phyloP scores from a whole-genome alignment of 2,113 vertebrate species.

The Caranx melampygus region DNA sequence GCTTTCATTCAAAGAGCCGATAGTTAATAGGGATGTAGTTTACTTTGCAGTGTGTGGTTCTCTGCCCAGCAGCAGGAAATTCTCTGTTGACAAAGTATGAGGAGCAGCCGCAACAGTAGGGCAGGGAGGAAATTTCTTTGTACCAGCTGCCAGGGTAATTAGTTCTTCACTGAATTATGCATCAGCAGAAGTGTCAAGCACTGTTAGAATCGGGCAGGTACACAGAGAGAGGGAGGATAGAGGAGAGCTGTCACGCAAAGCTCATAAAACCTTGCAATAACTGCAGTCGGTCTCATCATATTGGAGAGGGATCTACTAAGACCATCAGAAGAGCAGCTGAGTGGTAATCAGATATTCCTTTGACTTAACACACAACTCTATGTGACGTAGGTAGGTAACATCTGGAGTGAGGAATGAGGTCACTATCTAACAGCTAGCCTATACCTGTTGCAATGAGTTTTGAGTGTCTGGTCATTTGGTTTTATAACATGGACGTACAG shows the following conservation, averaged over 20 bases:
- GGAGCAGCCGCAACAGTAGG: constrained; percentile 65
- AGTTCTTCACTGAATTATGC: constrained; percentile 83
- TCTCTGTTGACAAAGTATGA: constrained; percentile 69
- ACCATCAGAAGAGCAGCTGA: constrained; percentile 31
- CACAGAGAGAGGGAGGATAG: constrained; percentile 64
- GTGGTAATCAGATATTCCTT: constrained; percentile 11
- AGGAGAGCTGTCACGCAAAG: constrained; percentile 65
- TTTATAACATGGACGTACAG: no score
- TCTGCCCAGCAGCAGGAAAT: constrained; percentile 67
- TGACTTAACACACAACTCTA: neutral
- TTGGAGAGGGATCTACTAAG: constrained; percentile 28
- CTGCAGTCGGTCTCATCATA: constrained; percentile 39
- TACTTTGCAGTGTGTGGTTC: constrained; percentile 54
- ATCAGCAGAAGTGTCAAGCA: constrained; percentile 77
- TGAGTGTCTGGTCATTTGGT: neutral
- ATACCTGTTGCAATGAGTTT: neutral
- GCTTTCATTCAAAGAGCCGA: constrained; percentile 34
- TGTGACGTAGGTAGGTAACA: neutral
- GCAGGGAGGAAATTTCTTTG: constrained; percentile 77
- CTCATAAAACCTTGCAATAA: constrained; percentile 54
- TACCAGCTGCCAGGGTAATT: constrained; percentile 81
- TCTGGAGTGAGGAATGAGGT: no score
- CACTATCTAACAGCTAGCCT: neutral
- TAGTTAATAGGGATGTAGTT: constrained; percentile 51
- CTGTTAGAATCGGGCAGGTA: constrained; percentile 74